phyloP scores from a whole-genome alignment of 2,113 vertebrate genomes.

The Lophotis ruficrista region DNA sequence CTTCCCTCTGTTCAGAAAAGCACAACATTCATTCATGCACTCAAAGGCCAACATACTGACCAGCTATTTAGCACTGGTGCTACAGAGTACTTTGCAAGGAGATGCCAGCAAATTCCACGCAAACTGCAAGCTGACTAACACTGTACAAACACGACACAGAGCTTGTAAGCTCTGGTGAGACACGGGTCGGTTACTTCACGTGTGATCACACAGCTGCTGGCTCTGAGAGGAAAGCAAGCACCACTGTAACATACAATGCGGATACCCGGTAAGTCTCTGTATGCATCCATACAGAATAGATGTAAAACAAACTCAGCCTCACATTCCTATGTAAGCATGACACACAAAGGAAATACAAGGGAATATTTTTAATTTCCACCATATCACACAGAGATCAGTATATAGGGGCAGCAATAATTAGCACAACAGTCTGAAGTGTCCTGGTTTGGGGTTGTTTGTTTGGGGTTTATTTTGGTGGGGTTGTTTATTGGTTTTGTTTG shows the following conservation, averaged over 20 bases:
- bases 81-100: neutral
- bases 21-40: neutral
- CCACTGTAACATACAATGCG: neutral
- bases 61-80: neutral
- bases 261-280: neutral
- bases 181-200: accelerated
- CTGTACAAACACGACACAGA: neutral
- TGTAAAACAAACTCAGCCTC: neutral
- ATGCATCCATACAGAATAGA: neutral
- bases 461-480: too few species aligned
- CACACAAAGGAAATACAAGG: neutral
- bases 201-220: neutral
- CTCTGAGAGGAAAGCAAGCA: neutral
- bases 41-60: neutral
- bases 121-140: neutral
- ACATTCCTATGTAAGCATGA: neutral
- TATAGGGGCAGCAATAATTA: neutral
- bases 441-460: too few species aligned
- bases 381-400: neutral
- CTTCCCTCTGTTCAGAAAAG: neutral
- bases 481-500: too few species aligned
- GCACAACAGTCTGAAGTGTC: neutral
- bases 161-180: neutral
- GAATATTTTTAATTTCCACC: neutral
- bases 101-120: neutral